phyloP scores from a whole-genome alignment of 35 echinoderm and acorn worm genomes.

The Eucidaris tribuloides region DNA sequence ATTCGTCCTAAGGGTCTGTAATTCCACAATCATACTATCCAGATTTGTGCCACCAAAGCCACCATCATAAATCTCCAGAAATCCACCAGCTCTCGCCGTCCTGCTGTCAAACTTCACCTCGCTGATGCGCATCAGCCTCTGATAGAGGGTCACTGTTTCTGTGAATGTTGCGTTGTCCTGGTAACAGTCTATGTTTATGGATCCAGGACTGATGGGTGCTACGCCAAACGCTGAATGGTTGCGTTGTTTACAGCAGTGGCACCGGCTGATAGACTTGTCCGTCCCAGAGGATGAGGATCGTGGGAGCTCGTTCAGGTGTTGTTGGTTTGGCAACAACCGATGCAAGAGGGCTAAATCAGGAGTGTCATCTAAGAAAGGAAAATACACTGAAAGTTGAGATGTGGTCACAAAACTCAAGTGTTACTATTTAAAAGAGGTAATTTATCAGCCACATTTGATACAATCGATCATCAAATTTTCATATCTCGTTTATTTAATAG shows the following conservation, averaged over 20 bases:
- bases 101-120: constrained; percentile 44
- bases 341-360: constrained; percentile 32
- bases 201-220: constrained; percentile 47
- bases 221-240: constrained; percentile 52
- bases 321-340: constrained; percentile 40
- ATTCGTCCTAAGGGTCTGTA: constrained; percentile 15
- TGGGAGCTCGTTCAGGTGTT: constrained; percentile 33
- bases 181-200: constrained; percentile 54
- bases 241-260: constrained; percentile 51
- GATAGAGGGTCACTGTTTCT: constrained; percentile 61
- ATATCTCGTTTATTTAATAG: too few relatives aligned
- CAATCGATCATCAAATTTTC: too few relatives aligned
- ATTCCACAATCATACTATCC: constrained; percentile 40
- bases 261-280: constrained; percentile 74
- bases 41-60: constrained; percentile 61
- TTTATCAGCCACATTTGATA: too few relatives aligned
- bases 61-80: constrained; percentile 86
- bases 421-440: too few relatives aligned
- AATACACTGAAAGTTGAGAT: too few relatives aligned
- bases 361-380: constrained; percentile 12
- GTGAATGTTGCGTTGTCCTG: constrained; percentile 48
- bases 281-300: not conserved
- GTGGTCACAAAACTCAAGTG: too few relatives aligned
- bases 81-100: constrained; percentile 32
- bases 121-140: constrained; percentile 68